Evolutionary conservation across 1,140 invertebrate species (phyloP), one percentile per base, ranked within the genome.

Genomic region (Ooceraea biroi): DNA sequence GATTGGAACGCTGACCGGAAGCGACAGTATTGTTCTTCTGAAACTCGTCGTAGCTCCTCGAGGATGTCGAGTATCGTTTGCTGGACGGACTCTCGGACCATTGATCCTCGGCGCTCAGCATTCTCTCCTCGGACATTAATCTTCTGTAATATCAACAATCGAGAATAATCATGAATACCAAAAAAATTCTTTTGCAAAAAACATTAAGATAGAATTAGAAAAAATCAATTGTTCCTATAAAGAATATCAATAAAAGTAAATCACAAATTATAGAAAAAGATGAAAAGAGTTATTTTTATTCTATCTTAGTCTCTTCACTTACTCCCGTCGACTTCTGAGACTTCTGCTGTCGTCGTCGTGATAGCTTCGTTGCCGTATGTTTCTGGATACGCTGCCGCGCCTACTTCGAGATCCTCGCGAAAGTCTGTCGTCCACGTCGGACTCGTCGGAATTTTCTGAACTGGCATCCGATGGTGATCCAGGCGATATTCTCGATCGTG

Each of bases 361-460:
- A 36, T 94, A 93, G 50, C 84, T 87, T 61, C 92, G 88, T 41
- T 91, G 68, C 71, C 90, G 89, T 41, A 68, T 27, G 8, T 72
- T 90, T 73, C 89, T 89, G 12, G 89, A 82, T 48, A 92, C 68
- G 48, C 92, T 90, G 17, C 90, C 86, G 22, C 91, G 80, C 84
- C 91, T 90, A 0, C 91, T 61, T 89, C 94, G 77, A 55, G 95
- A 92, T 90, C 95, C 92, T 68, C 94, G 77, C 0, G 95, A 95
- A 0, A 95, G 86, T 17, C 95, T 92, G 82, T 95, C 95, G 52
- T 95, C 95, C 25, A 95, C 93, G 72, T 95, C 95, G 1, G 95
- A 95, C 12, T 95, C 95, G 22, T 95, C 95, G 17, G 95, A 95
- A 72, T 95, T 93, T 72, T 90, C 95, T 82, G 83, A 95, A 78